These are phyloP conservation scores for Stratiolaelaps scimitus DNA, from an alignment of 1,140 invertebrate genomes.

Conservation along the genomic window DNA sequence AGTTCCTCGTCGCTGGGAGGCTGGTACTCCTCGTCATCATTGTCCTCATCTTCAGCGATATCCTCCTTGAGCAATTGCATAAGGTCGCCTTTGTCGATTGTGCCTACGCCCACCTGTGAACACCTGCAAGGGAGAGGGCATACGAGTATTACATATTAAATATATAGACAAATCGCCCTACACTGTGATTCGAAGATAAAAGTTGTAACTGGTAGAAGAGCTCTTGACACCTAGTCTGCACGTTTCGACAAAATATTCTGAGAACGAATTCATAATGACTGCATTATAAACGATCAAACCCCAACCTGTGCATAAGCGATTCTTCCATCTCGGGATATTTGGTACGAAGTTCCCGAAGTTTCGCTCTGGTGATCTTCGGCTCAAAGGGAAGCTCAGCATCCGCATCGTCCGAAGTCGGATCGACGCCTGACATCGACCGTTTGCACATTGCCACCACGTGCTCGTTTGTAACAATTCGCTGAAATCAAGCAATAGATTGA, in stretches of 20 bases:
- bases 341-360: slow-evolving; percentile 15
- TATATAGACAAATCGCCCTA: too few relatives aligned
- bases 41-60: slow-evolving; percentile 13
- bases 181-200: too few relatives aligned
- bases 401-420: neutral
- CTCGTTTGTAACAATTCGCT: slow-evolving; percentile 17
- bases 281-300: too few relatives aligned
- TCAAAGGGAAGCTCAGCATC: slow-evolving; percentile 9
- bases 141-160: too few relatives aligned
- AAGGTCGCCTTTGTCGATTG: neutral
- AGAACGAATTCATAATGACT: too few relatives aligned
- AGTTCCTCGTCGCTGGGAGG: slow-evolving; percentile 14
- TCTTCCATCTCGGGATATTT: slow-evolving; percentile 24
- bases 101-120: too few relatives aligned
- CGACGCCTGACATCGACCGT: neutral
- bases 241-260: too few relatives aligned
- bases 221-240: too few relatives aligned
- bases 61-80: slow-evolving; percentile 10
- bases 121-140: too few relatives aligned
- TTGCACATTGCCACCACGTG: slow-evolving; percentile 21
- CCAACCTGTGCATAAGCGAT: slow-evolving; percentile 1
- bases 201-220: too few relatives aligned
- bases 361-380: slow-evolving; percentile 11
- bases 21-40: slow-evolving; percentile 23
- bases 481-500: neutral